Conservation (phyloP, 2,888 invertebrate genomes). For the Meiosimyza platycephala region DNA sequence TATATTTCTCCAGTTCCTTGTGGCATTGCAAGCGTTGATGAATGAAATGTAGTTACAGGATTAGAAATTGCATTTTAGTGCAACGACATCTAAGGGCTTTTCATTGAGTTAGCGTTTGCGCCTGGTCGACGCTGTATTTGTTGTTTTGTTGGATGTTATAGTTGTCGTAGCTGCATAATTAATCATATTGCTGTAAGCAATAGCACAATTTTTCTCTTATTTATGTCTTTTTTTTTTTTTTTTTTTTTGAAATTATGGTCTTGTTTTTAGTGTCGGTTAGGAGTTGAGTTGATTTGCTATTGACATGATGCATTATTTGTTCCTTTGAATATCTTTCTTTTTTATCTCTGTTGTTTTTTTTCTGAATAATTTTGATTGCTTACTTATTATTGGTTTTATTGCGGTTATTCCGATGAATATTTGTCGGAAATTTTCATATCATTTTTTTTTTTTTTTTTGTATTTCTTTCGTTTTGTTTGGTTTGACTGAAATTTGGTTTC, state of each 20-base stretch:
- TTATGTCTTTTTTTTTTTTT: neutral
- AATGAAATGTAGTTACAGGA: slow-evolving; percentile 58
- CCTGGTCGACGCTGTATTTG: neutral
- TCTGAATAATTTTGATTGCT: too few species aligned
- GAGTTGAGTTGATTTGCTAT: slow-evolving; percentile 31
- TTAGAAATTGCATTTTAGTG: slow-evolving; percentile 43
- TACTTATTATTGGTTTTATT: too few species aligned
- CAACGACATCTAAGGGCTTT: slow-evolving; percentile 14
- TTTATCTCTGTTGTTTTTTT: too few species aligned
- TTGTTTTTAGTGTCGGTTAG: neutral
- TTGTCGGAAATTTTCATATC: too few species aligned
- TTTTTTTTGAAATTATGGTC: neutral
- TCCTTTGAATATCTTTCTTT: too few species aligned
- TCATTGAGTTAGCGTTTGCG: neutral
- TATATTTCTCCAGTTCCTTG: neutral
- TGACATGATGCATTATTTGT: neutral
- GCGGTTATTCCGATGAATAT: too few species aligned
- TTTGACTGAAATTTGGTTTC: too few species aligned
- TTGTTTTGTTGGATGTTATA: neutral
- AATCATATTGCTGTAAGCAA: slow-evolving; percentile 30
- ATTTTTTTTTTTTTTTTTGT: too few species aligned
- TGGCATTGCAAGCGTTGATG: slow-evolving; percentile 52
- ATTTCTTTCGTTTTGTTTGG: too few species aligned
- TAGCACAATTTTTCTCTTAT: slow-evolving; percentile 1
- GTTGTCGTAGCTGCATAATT: slow-evolving; percentile 29